Percentiles rank a stretch among this genome's conserved stretches.
These are phyloP conservation scores for Drosophila arizonae DNA, from an alignment of 1,140 invertebrate genomes.

Conservation along the genomic window DNA sequence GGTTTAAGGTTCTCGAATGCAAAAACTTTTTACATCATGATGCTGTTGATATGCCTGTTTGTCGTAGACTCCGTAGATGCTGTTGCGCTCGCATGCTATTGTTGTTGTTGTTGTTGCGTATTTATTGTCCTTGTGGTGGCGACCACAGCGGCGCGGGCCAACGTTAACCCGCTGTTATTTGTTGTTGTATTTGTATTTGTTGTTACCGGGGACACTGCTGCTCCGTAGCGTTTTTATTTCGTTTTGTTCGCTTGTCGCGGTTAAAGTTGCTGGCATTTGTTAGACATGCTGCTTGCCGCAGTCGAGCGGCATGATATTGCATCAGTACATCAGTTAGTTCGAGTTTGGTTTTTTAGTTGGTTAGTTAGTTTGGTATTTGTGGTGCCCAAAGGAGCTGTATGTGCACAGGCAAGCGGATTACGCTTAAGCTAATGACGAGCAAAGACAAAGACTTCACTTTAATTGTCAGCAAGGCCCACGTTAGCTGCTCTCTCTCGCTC, in stretches of 20 bases:
- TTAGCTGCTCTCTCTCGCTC: too few relatives aligned
- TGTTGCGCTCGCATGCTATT: slow-evolving; percentile 27
- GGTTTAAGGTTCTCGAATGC: slow-evolving; percentile 43
- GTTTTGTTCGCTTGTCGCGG: slow-evolving; percentile 41
- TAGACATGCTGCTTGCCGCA: slow-evolving; percentile 23
- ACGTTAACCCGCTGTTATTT: slow-evolving; percentile 48
- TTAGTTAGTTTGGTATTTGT: slow-evolving; percentile 62
- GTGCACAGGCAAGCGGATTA: slow-evolving; percentile 16
- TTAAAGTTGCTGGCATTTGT: slow-evolving; percentile 76
- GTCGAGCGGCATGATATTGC: slow-evolving; percentile 30
- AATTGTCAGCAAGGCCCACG: too few relatives aligned
- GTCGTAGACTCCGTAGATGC: slow-evolving; percentile 25
- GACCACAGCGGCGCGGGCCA: slow-evolving; percentile 49
- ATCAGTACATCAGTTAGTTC: slow-evolving; percentile 30
- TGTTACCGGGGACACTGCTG: slow-evolving; percentile 39
- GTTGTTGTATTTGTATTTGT: slow-evolving; percentile 18
- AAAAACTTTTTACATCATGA: slow-evolving; percentile 80
- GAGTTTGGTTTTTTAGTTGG: slow-evolving; percentile 39
- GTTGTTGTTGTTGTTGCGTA: slow-evolving; percentile 46
- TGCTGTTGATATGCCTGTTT: slow-evolving; percentile 75
- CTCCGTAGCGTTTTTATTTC: slow-evolving; percentile 11
- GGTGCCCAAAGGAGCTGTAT: slow-evolving; percentile 52
- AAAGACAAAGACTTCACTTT: too few relatives aligned
- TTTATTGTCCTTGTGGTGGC: slow-evolving; percentile 67
- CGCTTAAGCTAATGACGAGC: not conserved